Percentiles rank a stretch among this genome's conserved stretches.
Conservation (phyloP, 2,888 invertebrate genomes). For the Ormia ochracea region DNA sequence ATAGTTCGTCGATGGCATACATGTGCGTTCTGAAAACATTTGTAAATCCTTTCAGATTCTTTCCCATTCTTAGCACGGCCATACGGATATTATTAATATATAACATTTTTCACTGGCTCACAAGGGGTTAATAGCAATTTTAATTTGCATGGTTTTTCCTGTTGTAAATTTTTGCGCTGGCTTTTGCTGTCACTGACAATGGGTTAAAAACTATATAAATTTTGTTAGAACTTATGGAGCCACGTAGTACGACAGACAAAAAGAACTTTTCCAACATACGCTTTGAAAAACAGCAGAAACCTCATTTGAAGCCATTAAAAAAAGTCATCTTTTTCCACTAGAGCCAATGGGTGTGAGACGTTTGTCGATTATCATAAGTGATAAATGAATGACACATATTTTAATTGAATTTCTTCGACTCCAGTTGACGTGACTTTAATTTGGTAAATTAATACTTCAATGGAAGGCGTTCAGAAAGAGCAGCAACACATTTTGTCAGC, state of each 20-base stretch:
- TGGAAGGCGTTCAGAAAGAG: background rate
- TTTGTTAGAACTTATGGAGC: constrained; percentile 48
- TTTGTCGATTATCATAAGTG: constrained; percentile 49
- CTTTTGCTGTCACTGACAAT: background rate
- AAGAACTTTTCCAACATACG: constrained; percentile 10
- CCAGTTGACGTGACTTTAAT: background rate
- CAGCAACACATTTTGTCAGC: too few relatives aligned
- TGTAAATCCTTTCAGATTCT: too few relatives aligned
- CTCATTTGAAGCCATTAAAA: background rate
- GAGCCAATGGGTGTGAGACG: constrained; percentile 43
- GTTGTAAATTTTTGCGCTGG: background rate
- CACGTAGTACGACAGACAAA: constrained; percentile 18
- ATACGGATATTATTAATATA: too few relatives aligned
- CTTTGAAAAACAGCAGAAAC: background rate
- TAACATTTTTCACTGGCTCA: background rate
- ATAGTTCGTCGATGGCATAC: too few relatives aligned
- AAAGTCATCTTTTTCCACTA: background rate
- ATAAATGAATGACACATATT: constrained; percentile 47
- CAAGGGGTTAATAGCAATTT: background rate
- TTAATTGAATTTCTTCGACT: background rate
- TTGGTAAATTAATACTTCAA: background rate
- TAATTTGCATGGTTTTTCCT: background rate
- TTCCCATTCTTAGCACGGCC: too few relatives aligned
- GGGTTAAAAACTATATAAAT: constrained; percentile 35
- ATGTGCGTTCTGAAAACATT: too few relatives aligned